These are phyloP conservation scores for Sinocyclocheilus maitianheensis DNA, from an alignment of 2,113 vertebrate genomes.

Conservation along the genomic window DNA sequence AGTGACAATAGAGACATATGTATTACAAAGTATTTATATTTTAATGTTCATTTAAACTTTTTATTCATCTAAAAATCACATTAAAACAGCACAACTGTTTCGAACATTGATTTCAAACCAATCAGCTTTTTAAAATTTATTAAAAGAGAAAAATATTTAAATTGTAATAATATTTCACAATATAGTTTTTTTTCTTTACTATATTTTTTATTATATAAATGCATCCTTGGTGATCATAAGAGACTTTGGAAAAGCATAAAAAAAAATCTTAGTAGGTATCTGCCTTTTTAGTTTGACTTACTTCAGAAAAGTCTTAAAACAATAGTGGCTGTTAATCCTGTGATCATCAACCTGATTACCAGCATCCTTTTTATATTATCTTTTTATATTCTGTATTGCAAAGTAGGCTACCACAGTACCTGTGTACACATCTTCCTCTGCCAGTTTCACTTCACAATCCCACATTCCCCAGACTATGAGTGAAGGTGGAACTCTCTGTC, in stretches of 20 bases:
- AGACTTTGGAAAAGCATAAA: background rate
- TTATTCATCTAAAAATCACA: too few species aligned
- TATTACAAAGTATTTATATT: background rate
- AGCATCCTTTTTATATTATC: background rate
- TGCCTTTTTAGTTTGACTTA: background rate
- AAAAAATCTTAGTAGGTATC: background rate
- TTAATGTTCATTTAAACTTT: background rate
- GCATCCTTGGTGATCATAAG: background rate
- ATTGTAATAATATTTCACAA: too few species aligned
- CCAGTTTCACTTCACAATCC: conserved; percentile 27
- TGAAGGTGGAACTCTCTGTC: conserved; percentile 48
- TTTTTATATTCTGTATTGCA: background rate
- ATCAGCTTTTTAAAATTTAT: background rate
- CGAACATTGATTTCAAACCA: background rate
- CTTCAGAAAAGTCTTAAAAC: background rate
- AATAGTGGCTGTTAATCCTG: background rate
- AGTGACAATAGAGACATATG: background rate
- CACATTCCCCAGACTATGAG: conserved; percentile 23
- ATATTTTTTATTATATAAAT: background rate
- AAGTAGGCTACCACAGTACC: background rate
- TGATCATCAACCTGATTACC: background rate
- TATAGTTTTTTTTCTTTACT: background rate
- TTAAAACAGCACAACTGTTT: background rate
- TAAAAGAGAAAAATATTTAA: background rate
- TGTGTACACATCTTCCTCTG: background rate